Evolutionary conservation across 2,888 invertebrate species (phyloP).

Genomic region (Colletes collaris): DNA sequence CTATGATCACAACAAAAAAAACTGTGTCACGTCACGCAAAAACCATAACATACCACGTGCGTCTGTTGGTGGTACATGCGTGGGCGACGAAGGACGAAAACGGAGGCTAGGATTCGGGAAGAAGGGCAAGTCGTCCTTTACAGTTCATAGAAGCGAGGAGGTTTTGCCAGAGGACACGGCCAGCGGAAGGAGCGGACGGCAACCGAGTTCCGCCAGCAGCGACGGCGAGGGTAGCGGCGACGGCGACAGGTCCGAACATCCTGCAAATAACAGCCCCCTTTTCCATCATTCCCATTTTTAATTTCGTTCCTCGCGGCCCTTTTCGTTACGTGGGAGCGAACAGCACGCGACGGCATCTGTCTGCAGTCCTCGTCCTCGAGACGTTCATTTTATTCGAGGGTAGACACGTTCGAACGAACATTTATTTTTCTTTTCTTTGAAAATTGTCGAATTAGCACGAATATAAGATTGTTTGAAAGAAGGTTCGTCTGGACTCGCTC

Average conservation of each 20-base stretch:
- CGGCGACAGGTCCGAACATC: constrained; percentile 90
- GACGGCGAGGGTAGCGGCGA: constrained; percentile 94
- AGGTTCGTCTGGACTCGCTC: constrained; percentile 12
- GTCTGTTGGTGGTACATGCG: constrained; percentile 82
- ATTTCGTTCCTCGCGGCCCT: constrained; percentile 15
- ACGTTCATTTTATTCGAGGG: neutral
- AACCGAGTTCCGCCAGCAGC: constrained; percentile 96
- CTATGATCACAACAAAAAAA: constrained; percentile 50
- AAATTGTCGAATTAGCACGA: too few species aligned
- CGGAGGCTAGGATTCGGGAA: constrained; percentile 97
- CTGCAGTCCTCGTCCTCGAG: neutral
- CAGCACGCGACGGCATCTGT: constrained; percentile 6
- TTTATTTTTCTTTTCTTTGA: neutral
- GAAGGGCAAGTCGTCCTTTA: constrained; percentile 97
- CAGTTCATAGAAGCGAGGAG: constrained; percentile 99
- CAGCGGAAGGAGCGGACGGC: constrained; percentile 84
- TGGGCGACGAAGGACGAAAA: constrained; percentile 91
- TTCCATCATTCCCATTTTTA: constrained; percentile 22
- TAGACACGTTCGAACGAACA: too few species aligned
- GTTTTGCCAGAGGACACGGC: constrained; percentile 92
- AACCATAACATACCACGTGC: constrained; percentile 78
- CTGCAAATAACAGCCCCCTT: constrained; percentile 70
- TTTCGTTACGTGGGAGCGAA: constrained; percentile 56
- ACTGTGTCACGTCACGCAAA: constrained; percentile 68
- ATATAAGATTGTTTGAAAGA: neutral